phyloP scores from a whole-genome alignment of 2,888 invertebrate species.

The Cerceris rybyensis region DNA sequence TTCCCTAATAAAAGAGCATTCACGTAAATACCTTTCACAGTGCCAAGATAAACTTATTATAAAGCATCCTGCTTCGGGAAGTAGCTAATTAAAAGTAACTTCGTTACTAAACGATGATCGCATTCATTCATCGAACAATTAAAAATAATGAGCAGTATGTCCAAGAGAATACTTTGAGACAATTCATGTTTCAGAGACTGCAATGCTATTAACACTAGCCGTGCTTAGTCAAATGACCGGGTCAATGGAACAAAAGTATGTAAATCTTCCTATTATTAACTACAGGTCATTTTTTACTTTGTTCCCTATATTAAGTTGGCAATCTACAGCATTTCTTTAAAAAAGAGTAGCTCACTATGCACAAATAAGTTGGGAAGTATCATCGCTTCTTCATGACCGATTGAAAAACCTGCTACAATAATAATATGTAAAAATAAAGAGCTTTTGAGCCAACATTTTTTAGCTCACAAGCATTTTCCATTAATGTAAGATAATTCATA shows the following conservation, averaged over 20 bases:
- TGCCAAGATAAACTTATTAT: constrained; percentile 14
- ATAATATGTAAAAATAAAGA: too few species aligned
- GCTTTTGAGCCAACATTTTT: too few species aligned
- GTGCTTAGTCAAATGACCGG: too few species aligned
- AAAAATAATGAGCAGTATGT: constrained; percentile 30
- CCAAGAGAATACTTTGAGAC: constrained; percentile 3
- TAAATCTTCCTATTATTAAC: neutral
- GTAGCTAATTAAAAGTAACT: constrained; percentile 51
- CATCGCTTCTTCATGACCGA: too few species aligned
- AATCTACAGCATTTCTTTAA: too few species aligned
- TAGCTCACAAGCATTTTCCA: too few species aligned
- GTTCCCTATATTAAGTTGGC: neutral
- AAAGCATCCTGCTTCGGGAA: constrained; percentile 44
- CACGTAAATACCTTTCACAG: neutral
- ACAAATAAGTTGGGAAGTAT: too few species aligned
- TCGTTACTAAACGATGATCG: constrained; percentile 44
- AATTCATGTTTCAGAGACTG: neutral
- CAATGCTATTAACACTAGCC: neutral
- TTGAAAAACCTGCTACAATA: too few species aligned
- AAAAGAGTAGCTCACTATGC: too few species aligned
- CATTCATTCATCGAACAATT: constrained; percentile 42
- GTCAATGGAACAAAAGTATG: neutral
- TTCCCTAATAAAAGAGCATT: neutral
- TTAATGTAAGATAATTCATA: too few species aligned
- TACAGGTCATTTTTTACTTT: neutral